phyloP scores from a whole-genome alignment of 2,797 vertebrate species.

The Sebastes itinus region DNA sequence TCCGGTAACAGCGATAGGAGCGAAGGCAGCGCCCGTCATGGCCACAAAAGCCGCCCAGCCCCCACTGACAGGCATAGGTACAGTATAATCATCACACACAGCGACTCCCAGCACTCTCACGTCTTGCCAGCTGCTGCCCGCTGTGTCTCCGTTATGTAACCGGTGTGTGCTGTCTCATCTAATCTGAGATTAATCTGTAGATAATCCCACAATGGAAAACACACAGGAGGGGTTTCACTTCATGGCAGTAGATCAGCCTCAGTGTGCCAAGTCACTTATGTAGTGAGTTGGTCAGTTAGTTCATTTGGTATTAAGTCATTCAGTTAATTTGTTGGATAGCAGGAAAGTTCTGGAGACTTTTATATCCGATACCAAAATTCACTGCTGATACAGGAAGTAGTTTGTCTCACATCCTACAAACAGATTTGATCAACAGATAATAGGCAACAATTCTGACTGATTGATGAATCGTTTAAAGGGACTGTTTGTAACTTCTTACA shows the following conservation, averaged over 20 bases:
- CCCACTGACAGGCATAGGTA: slow-evolving; percentile 90
- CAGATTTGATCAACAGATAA: neutral
- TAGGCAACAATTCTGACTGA: neutral
- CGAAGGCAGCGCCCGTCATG: slow-evolving; percentile 82
- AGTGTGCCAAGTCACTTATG: neutral
- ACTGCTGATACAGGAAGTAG: neutral
- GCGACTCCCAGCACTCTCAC: neutral
- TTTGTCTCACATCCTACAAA: neutral
- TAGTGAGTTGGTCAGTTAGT: neutral
- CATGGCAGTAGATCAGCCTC: neutral
- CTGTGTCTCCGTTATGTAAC: slow-evolving; percentile 38
- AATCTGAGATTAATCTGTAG: slow-evolving; percentile 53
- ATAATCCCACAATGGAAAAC: slow-evolving; percentile 45
- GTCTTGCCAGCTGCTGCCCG: slow-evolving; percentile 13
- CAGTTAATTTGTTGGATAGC: neutral
- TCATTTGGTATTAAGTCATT: neutral
- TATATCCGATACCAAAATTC: neutral
- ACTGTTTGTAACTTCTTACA: too few relatives aligned
- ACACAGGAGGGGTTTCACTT: slow-evolving; percentile 18
- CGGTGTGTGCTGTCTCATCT: slow-evolving; percentile 24
- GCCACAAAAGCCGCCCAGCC: slow-evolving; percentile 84
- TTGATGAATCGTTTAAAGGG: neutral
- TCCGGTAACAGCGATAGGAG: slow-evolving; percentile 80
- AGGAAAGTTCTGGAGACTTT: neutral
- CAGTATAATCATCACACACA: slow-evolving; percentile 10